phyloP scores from a whole-genome alignment of 35 echinoderm and acorn worm genomes.

The Nesometra sesokonis region DNA sequence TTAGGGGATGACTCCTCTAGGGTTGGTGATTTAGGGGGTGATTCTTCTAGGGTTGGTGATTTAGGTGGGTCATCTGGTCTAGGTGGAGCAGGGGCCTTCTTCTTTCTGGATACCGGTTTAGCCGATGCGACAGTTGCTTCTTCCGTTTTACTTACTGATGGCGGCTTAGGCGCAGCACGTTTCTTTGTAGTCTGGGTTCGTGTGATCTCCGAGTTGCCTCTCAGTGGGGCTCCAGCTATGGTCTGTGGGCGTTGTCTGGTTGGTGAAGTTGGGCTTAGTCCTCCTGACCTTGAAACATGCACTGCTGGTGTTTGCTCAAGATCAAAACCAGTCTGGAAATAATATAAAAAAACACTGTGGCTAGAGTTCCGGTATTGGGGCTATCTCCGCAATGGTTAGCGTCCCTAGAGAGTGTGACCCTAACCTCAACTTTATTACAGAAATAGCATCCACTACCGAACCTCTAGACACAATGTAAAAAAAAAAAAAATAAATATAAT shows the following conservation, averaged over 20 bases:
- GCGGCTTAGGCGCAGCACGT: neutral
- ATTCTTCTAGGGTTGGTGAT: neutral
- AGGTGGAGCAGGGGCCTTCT: conserved; percentile 36
- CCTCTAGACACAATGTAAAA: no score
- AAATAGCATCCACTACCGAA: no score
- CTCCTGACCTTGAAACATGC: neutral
- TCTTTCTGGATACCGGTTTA: conserved; percentile 11
- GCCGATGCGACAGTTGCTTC: neutral
- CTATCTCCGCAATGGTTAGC: no score
- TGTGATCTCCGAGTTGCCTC: neutral
- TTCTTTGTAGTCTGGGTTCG: neutral
- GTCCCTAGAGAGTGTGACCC: no score
- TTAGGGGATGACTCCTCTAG: no score
- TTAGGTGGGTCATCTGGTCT: neutral
- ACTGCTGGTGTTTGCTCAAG: neutral
- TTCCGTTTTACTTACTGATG: conserved; percentile 6
- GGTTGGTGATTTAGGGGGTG: neutral
- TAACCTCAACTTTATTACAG: no score
- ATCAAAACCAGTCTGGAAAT: neutral
- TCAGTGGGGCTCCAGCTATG: neutral
- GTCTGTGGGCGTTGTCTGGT: neutral
- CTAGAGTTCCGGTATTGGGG: no score
- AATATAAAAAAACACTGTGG: neutral
- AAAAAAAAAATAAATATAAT: no score
- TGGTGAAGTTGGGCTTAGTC: neutral